Evolutionary conservation across 2,797 vertebrate species (phyloP), one percentile per base, ranked within the genome.

Genomic region (Anguilla obscura): DNA sequence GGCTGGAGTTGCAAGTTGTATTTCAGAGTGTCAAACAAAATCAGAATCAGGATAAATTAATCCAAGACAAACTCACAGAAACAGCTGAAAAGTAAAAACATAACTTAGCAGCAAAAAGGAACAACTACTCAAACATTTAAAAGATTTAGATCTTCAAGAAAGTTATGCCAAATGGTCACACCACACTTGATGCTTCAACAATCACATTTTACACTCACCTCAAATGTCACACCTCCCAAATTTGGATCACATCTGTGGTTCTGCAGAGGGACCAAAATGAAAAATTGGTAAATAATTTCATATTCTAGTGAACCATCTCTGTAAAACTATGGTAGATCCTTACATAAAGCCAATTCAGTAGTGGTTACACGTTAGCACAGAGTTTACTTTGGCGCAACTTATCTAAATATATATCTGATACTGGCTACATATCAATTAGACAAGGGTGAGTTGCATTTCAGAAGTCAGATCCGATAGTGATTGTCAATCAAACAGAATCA

Each of bases 1-100:
- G 50, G 14, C 14, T 58, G 14, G n/a, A 54, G 9, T 16, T 33
- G 50, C 12, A 7, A 60, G 76, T 63, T 85, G 90, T 79, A 88
- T 92, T 90, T 94, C 90, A 94, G 91, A 92, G 93, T 91, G 92
- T 91, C 91, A 91, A 91, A 93, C 89, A 76, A 54, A 36, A 86
- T 94, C 91, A 90, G 90, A 63, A 93, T 94, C 87, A 88, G 91
- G 87, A 93, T 89, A 92, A 50, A 30, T 74, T 92, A 91, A 92
- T 93, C 92, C 66, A 89, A 87, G 48, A 36, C 86, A 89, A 86
- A 82, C 45, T 82, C 79, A 50, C 27, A 30, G 27, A 7, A 50
- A 74, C 27, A 14, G 3, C 8, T 71, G 3, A 74, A 3, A 12
- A 30, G 30, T 8, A 36, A 36, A 40, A 79, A 18, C 74, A 79